A percentile compares a stretch with the other conserved stretches of the same genome.
Conservation (phyloP, 2,888 invertebrate genomes). For the Drosophila merina region DNA sequence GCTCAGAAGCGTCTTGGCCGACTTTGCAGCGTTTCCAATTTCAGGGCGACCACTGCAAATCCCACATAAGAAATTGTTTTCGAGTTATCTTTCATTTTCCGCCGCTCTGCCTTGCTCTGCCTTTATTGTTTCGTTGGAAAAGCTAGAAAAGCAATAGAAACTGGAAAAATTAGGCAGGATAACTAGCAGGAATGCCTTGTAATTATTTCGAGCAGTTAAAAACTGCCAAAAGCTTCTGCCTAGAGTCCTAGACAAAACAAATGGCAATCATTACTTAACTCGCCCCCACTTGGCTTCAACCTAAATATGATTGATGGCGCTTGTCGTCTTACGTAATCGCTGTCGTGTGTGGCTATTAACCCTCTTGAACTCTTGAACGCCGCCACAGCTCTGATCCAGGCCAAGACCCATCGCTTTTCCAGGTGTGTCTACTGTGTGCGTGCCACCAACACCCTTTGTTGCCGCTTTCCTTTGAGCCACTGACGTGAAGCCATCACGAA, state of each 20-base stretch:
- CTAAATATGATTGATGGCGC: constrained; percentile 77
- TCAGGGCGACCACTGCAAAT: constrained; percentile 63
- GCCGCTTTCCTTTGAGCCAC: constrained; percentile 41
- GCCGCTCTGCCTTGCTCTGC: constrained; percentile 10
- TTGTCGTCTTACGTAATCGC: constrained; percentile 78
- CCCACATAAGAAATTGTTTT: constrained; percentile 77
- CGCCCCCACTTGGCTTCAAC: constrained; percentile 12
- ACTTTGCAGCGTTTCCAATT: constrained; percentile 67
- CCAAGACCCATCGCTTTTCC: constrained; percentile 20
- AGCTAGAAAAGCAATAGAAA: not conserved
- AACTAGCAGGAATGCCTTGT: constrained; percentile 10
- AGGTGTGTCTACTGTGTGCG: constrained; percentile 41
- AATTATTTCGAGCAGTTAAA: constrained; percentile 61
- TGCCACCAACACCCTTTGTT: constrained; percentile 68
- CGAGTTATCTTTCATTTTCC: constrained; percentile 60
- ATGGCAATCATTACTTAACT: constrained; percentile 69
- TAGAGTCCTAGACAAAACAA: constrained; percentile 19
- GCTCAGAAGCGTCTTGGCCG: constrained; percentile 39
- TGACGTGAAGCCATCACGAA: constrained; percentile 40
- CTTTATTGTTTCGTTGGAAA: constrained; percentile 4
- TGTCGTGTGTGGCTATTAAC: constrained; percentile 38
- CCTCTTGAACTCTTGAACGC: constrained; percentile 1
- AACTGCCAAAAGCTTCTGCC: constrained; percentile 49
- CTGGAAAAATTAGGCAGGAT: not conserved
- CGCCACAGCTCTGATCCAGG: not conserved